Conservation (phyloP, 2,113 vertebrate genomes). For the Hippocampus zosterae region DNA sequence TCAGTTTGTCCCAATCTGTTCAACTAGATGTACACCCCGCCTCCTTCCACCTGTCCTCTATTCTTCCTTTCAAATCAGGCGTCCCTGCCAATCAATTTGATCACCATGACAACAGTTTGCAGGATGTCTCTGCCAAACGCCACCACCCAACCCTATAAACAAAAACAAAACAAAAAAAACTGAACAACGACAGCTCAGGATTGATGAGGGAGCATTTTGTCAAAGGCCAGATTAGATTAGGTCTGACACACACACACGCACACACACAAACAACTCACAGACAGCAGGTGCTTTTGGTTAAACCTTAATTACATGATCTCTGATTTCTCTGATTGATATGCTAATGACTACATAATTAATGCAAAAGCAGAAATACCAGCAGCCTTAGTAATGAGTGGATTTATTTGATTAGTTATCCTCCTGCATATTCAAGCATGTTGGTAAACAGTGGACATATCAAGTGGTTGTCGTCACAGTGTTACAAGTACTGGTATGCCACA, state of each 20-base stretch:
- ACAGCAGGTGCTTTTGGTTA: constrained; percentile 79
- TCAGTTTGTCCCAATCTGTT: constrained; percentile 66
- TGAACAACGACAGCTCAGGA: constrained; percentile 64
- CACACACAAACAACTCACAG: constrained; percentile 48
- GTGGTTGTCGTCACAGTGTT: constrained; percentile 39
- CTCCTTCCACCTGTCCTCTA: constrained; percentile 64
- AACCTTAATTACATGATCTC: constrained; percentile 81
- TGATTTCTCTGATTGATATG: constrained; percentile 81
- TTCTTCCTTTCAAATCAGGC: constrained; percentile 63
- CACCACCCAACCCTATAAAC: constrained; percentile 50
- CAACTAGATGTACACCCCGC: constrained; percentile 52
- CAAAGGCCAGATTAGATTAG: constrained; percentile 69
- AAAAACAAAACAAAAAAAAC: constrained; percentile 54
- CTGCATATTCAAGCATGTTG: constrained; percentile 70
- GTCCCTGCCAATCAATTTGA: constrained; percentile 68
- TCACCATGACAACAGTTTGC: constrained; percentile 60
- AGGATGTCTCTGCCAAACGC: constrained; percentile 33
- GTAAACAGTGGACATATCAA: constrained; percentile 37
- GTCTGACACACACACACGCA: constrained; percentile 31
- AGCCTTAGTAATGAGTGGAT: constrained; percentile 73
- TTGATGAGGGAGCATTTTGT: constrained; percentile 67
- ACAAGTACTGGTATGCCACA: background rate
- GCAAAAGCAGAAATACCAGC: constrained; percentile 76
- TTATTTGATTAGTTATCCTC: constrained; percentile 75
- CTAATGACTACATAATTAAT: constrained; percentile 80